These are phyloP conservation scores for Palythoa grandiflora DNA, from an alignment of 92 coral and sea anemone species.

Conservation along the genomic window DNA sequence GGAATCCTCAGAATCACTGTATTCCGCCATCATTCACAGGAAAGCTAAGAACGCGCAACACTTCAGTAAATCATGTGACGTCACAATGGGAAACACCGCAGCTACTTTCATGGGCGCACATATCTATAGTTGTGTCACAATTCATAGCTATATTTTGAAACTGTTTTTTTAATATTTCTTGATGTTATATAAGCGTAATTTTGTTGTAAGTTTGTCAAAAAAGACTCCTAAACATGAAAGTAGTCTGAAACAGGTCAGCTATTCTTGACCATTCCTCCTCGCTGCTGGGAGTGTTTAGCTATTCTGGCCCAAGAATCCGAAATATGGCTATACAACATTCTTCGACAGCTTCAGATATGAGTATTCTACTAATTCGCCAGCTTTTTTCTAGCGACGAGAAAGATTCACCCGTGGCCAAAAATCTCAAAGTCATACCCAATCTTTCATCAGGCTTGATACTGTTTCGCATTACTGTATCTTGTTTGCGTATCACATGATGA, in stretches of 20 bases:
- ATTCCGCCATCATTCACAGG: too few species aligned
- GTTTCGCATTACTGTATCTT: slow-evolving; percentile 43
- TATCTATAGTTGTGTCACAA: too few species aligned
- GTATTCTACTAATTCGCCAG: slow-evolving; percentile 58
- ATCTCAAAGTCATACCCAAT: slow-evolving; percentile 60
- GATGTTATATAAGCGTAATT: too few species aligned
- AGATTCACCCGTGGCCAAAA: slow-evolving; percentile 66
- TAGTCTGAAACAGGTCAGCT: slow-evolving; percentile 55
- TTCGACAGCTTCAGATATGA: slow-evolving; percentile 55
- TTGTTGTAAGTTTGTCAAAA: too few species aligned
- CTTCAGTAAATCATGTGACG: too few species aligned
- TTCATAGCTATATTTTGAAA: too few species aligned
- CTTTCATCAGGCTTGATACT: slow-evolving; percentile 64
- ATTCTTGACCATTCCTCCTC: slow-evolving; percentile 60
- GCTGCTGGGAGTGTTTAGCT: slow-evolving; percentile 53
- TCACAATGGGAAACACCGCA: too few species aligned
- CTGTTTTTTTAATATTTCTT: too few species aligned
- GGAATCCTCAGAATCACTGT: too few species aligned
- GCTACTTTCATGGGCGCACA: too few species aligned
- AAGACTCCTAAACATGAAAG: too few species aligned
- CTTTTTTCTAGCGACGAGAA: slow-evolving; percentile 58
- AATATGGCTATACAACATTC: slow-evolving; percentile 59
- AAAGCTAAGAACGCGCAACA: too few species aligned
- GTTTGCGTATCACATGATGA: slow-evolving; percentile 37
- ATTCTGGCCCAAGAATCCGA: slow-evolving; percentile 27